Conservation (phyloP, 2,797 vertebrate genomes). For the Poecilia velifera region DNA sequence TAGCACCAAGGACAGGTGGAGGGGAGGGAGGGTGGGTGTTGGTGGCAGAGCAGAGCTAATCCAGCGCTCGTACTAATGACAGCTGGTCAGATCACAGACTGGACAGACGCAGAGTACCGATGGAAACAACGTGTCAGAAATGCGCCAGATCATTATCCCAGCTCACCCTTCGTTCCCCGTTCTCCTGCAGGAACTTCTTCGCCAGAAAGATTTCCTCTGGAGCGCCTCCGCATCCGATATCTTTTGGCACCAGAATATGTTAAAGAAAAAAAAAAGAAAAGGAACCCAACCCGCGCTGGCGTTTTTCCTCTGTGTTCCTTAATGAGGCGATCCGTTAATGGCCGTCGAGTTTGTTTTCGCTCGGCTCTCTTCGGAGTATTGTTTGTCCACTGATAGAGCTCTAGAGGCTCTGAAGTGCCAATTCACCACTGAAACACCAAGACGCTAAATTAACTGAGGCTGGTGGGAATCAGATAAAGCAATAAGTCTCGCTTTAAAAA, state of each 20-base stretch:
- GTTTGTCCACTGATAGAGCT: conserved; percentile 47
- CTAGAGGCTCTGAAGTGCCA: conserved; percentile 20
- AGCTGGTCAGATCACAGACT: conserved; percentile 40
- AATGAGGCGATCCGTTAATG: conserved; percentile 26
- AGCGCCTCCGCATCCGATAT: not conserved
- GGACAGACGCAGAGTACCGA: conserved; percentile 6
- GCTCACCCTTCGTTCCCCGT: not conserved
- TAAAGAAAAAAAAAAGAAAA: too few species aligned
- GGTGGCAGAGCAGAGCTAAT: conserved; percentile 14
- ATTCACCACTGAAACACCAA: conserved; percentile 16
- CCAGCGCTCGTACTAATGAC: conserved; percentile 49
- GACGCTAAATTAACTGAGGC: conserved; percentile 17
- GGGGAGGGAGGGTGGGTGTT: conserved; percentile 16
- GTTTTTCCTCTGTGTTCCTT: conserved; percentile 8
- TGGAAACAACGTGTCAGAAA: not conserved
- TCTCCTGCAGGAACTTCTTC: not conserved
- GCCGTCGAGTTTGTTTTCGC: conserved; percentile 36
- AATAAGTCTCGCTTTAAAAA: conserved; percentile 6
- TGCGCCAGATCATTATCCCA: conserved; percentile 1
- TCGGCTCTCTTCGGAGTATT: conserved; percentile 33
- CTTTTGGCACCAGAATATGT: not conserved
- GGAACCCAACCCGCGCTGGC: not conserved
- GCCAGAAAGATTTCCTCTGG: not conserved
- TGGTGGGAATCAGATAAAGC: conserved; percentile 19
- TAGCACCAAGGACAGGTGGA: conserved; percentile 62